Conservation (phyloP, 2,113 vertebrate genomes). For the Centrocercus urophasianus region DNA sequence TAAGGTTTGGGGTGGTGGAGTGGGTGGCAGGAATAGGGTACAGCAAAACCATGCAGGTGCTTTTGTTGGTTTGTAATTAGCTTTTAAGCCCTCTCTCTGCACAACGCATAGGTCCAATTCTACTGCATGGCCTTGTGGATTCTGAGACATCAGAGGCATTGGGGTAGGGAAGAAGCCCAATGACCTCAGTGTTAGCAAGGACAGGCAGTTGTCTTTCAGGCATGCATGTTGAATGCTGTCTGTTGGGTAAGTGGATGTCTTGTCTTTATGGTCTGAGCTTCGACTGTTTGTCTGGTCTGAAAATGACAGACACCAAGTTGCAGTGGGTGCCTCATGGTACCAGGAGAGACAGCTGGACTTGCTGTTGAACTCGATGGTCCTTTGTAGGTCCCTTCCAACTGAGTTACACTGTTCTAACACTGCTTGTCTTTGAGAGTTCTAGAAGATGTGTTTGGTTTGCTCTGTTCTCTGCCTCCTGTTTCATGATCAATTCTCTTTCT, state of each 20-base stretch:
- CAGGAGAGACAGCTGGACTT: neutral
- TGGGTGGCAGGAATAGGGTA: neutral
- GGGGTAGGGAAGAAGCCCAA: neutral
- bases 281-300: neutral
- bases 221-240: neutral
- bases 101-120: neutral
- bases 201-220: neutral
- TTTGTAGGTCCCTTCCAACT: neutral
- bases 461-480: neutral
- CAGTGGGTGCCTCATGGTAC: neutral
- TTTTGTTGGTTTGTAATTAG: neutral
- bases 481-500: slow-evolving; percentile 8
- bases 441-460: neutral
- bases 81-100: neutral
- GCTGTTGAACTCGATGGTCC: neutral
- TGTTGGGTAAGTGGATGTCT: neutral
- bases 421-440: neutral
- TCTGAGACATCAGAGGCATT: neutral
- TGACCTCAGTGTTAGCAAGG: neutral
- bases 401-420: neutral
- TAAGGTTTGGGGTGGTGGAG: neutral
- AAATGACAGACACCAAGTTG: neutral
- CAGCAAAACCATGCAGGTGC: neutral
- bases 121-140: neutral
- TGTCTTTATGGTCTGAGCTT: neutral